Evolutionary conservation across 2,113 vertebrate genomes (phyloP), one percentile per base, ranked within the genome.

Genomic region (Heliornis fulica): DNA sequence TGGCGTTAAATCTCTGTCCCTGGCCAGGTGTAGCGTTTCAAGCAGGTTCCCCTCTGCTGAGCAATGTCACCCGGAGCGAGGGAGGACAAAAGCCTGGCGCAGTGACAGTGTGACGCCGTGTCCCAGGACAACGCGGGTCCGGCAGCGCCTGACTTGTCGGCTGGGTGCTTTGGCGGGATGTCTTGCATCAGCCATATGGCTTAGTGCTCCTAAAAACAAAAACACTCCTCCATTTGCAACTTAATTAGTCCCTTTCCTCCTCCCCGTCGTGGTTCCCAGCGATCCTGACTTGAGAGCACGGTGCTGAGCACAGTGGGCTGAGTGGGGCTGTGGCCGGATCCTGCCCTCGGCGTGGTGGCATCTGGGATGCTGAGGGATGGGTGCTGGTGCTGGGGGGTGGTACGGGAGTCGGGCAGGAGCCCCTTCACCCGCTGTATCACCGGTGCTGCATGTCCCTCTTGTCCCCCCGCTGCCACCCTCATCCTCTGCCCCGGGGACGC

Each of bases 11-110:
- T 50, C 34, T n/a, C 70, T 11, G 48, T 96, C 91, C 78, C 78
- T 74, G 61, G 51, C 10, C 74, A 93, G 87, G 87, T 71, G 11
- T 46, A 89, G 91, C 10, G 2, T 93, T 94, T 80, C 93, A 63
- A 4, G 84, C 70, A 83, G 70, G 53, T 85, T 96, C 78, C 93
- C 69, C 84, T 96, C 45, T 60, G 70, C 84, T 65, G 63, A 95
- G 91, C 90, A 89, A 70, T 83, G 72, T 94, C 93, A 92, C 60
- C 80, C 6, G 0, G 89, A 6, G 5, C 3, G 4, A 83, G 91
- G 83, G 92, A 92, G 89, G 76, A 92, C 91, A 92, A 78, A 92
- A 74, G 90, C 36, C 36, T 1, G 2, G 57, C 0, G 0, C 76
- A 15, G 3, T 88, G 41, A 25, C 72, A 54, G 77, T 3, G 46